Base-by-base conservation (phyloP, 1,140 invertebrate species). In the Aphaenogaster ashmeadi region DNA sequence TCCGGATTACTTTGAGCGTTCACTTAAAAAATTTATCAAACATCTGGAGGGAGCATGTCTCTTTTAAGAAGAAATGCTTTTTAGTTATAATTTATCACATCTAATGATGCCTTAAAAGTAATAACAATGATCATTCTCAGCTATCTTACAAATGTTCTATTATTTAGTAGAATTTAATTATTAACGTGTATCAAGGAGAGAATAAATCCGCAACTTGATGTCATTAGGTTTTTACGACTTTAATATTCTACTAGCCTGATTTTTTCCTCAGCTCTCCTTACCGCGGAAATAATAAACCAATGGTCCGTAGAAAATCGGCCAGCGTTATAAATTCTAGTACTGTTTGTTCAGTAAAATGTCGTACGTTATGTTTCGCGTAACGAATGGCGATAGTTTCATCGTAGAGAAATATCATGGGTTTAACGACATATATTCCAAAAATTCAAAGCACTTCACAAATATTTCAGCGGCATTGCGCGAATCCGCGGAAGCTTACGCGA, bases 331-430 rank as follows among this genome's bases (percentile, higher is more conserved):
- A 84, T 84, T 33, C 41, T 21, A 74, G 41, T 83, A 83, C 52
- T 83, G 80, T 84, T 84, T 75, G 80, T 84, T 84, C 80, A 84
- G 71, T 84, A 84, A 84, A 84, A 84, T 50, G 52, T 74, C 69
- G 13, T 74, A 50, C 52, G 80, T 62, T 84, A 84, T 62, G 69
- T 50, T 75, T 58, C 56, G 44, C 50, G 7, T 75, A 84, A 84
- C 80, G 44, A 84, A 84, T 75, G 80, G 80, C 80, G 80, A 62
- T 84, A 84, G 69, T 84, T 84, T 75, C 41, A 84, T n/a, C n/a
- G n/a, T 75, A 50, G 69, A 75, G 54, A 75, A 84, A 75, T 50
- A 60, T 84, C 80, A 60, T 75, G 13, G 54, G 27, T 75, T 84
- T 84, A 84, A 75, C 71, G 80, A 84, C 27, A 50, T 75, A 27